Conservation (phyloP, 2,113 vertebrate genomes). For the Urocynchramus pylzowi region DNA sequence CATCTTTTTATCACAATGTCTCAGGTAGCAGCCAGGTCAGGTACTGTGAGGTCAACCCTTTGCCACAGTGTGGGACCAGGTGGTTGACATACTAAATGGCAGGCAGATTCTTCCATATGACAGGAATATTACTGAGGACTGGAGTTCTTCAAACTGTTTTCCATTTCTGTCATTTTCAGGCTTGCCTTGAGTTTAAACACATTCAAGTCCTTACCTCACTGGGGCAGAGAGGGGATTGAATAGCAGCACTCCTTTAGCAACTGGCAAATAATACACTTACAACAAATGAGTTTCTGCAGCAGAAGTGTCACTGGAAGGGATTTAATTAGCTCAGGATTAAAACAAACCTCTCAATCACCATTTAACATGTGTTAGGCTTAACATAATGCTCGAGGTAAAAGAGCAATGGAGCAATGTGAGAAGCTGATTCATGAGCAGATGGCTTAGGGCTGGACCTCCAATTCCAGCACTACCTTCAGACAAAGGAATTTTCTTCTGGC, state of each 20-base stretch:
- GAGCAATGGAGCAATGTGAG: neutral
- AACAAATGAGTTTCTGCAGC: neutral
- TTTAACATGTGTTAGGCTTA: neutral
- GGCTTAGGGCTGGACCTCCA: conserved; percentile 6
- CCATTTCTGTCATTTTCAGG: neutral
- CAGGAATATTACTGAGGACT: neutral
- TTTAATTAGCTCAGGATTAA: neutral
- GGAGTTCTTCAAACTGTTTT: neutral
- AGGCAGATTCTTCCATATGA: neutral
- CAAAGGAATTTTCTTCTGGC: conserved; percentile 51
- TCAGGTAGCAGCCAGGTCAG: neutral
- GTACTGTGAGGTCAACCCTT: neutral
- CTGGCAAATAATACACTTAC: neutral
- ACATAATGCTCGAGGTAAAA: fast-evolving
- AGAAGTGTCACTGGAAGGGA: neutral
- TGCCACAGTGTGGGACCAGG: neutral
- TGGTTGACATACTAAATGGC: neutral
- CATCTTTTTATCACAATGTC: neutral
- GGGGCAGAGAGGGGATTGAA: neutral
- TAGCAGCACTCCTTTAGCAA: neutral
- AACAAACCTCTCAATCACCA: neutral
- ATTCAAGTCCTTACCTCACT: neutral
- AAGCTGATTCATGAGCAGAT: neutral
- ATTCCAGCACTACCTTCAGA: conserved; percentile 20
- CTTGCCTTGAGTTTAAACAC: neutral